Evolutionary conservation across 2,797 vertebrate genomes (phyloP).

Genomic region (Psittacula echo): DNA sequence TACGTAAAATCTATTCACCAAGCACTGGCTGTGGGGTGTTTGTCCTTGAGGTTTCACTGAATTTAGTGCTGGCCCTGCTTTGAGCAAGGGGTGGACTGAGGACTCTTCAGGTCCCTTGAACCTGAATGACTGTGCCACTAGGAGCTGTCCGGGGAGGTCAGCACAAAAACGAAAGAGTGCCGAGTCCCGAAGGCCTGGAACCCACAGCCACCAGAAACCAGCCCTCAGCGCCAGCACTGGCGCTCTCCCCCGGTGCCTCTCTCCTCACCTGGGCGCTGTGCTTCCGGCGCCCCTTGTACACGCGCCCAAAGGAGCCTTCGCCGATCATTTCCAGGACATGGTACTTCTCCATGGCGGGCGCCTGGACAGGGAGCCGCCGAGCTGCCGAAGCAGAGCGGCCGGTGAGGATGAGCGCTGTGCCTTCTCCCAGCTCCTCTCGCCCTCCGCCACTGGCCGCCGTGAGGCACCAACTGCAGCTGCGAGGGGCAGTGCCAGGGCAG

Average conservation of each 20-base stretch:
- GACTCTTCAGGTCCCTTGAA: not conserved
- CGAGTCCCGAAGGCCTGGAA: not conserved
- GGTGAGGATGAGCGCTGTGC: not conserved
- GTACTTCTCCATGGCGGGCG: constrained; percentile 85
- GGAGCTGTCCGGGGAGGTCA: not conserved
- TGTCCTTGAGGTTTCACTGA: not conserved
- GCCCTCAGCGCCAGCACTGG: fast-evolving
- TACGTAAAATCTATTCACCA: not conserved
- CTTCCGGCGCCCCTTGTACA: constrained; percentile 91
- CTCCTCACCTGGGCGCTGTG: constrained; percentile 87
- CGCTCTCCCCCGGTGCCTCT: not conserved
- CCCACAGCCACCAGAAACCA: not conserved
- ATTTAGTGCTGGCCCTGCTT: not conserved
- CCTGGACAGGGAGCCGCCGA: not conserved
- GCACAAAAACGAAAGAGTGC: not conserved
- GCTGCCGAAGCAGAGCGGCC: not conserved
- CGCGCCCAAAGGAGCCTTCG: constrained; percentile 93
- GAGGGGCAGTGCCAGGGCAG: not conserved
- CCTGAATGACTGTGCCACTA: not conserved
- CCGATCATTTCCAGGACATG: constrained; percentile 91
- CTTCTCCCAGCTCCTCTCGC: not conserved
- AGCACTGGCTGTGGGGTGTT: not conserved
- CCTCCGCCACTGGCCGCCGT: not conserved
- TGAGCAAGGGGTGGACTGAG: not conserved
- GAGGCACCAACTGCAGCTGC: not conserved